Percentiles rank a stretch among this genome's conserved stretches.
These are phyloP conservation scores for Chiloscyllium plagiosum DNA, from an alignment of 2,113 vertebrate species.

Conservation along the genomic window DNA sequence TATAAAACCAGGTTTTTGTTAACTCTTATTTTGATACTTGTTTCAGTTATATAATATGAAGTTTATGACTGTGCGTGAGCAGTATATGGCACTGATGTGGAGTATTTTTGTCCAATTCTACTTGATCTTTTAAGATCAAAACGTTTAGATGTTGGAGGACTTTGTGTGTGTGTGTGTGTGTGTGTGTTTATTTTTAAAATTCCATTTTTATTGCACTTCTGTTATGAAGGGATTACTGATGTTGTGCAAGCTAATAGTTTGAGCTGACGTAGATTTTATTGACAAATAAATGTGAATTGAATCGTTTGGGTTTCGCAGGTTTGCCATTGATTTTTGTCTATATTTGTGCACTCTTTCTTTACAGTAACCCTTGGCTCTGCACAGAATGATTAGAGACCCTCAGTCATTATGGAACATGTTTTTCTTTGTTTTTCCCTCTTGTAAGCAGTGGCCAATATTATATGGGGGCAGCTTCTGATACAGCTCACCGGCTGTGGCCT, in stretches of 20 bases:
- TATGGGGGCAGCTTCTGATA: constrained; percentile 54
- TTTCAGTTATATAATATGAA: not conserved
- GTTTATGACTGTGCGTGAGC: not conserved
- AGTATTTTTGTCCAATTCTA: not conserved
- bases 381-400: constrained; percentile 84
- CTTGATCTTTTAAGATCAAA: not conserved
- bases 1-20: not conserved
- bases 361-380: constrained; percentile 98
- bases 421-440: constrained; percentile 69
- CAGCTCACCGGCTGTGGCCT: constrained; percentile 51
- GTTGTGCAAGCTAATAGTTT: not conserved
- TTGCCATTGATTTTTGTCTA: constrained; percentile 30
- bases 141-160: not conserved
- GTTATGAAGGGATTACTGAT: not conserved
- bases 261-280: not conserved
- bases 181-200: not conserved
- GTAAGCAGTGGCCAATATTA: constrained; percentile 58
- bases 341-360: constrained; percentile 82
- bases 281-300: constrained; percentile 35
- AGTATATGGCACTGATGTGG: not conserved
- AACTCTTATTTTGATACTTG: not conserved
- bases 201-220: not conserved
- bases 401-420: constrained; percentile 71
- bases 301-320: not conserved
- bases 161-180: not conserved